Conservation (phyloP, 2,113 vertebrate genomes). For the Phrynosoma platyrhinos region DNA sequence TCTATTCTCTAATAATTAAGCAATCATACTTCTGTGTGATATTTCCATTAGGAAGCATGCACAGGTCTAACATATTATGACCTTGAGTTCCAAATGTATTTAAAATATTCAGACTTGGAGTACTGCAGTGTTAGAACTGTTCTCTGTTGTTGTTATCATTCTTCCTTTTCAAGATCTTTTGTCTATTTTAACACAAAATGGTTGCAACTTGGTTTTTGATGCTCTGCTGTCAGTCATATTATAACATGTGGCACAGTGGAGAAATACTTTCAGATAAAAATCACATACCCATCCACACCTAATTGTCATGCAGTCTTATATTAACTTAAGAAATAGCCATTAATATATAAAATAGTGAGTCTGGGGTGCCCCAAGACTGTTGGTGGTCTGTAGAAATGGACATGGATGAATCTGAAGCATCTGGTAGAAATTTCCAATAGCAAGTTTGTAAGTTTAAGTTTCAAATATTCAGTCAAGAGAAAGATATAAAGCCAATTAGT, state of each 20-base stretch:
- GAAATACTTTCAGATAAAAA: neutral
- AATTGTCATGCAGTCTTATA: neutral
- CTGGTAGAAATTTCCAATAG: neutral
- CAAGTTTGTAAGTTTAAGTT: neutral
- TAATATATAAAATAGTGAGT: neutral
- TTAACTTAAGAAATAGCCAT: neutral
- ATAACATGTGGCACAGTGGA: neutral
- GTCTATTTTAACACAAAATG: neutral
- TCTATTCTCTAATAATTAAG: neutral
- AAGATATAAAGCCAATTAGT: neutral
- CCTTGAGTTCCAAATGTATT: neutral
- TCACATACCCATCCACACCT: neutral
- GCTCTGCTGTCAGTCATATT: neutral
- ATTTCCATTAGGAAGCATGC: neutral
- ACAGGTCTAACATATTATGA: slow-evolving; percentile 21
- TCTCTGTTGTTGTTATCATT: neutral
- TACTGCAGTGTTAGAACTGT: neutral
- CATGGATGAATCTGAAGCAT: neutral
- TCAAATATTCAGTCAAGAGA: neutral
- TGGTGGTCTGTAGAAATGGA: neutral
- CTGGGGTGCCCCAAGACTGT: neutral
- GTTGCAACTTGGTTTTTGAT: neutral
- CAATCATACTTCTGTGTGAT: slow-evolving; percentile 35
- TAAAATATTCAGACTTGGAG: neutral
- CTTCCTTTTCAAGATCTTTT: slow-evolving; percentile 5